Evolutionary conservation across 1,140 invertebrate genomes (phyloP).

Genomic region (Cydia pomonella): DNA sequence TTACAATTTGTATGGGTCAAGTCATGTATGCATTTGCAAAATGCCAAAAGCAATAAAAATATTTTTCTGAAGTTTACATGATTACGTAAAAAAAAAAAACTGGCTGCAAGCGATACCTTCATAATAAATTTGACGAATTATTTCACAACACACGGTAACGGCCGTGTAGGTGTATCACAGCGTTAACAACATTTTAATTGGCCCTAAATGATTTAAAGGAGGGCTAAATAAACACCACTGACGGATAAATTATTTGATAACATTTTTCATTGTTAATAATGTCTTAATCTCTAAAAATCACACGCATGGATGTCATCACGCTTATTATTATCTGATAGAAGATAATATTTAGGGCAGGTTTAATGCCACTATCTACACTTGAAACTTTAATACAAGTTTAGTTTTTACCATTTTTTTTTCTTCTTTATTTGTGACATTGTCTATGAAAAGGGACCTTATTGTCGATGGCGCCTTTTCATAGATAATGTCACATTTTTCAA

Average conservation of each 20-base stretch:
- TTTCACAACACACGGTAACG: not conserved
- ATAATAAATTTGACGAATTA: not conserved
- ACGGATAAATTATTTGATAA: not conserved
- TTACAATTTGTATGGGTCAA: not conserved
- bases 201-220: not conserved
- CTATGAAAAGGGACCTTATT: no score
- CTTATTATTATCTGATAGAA: not conserved
- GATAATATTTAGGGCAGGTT: not conserved
- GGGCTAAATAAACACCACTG: not conserved
- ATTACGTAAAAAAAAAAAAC: not conserved
- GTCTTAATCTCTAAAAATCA: not conserved
- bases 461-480: no score
- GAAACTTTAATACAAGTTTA: no score
- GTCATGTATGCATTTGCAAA: not conserved
- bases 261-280: not conserved
- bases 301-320: not conserved
- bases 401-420: no score
- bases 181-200: not conserved
- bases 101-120: not conserved
- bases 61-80: not conserved
- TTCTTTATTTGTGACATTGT: no score
- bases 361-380: no score
- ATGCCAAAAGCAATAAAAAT: not conserved
- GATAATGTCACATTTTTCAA: no score
- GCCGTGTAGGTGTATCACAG: constrained; percentile 1